phyloP scores from a whole-genome alignment of 2,888 invertebrate genomes.

The Cerastis leucographa region DNA sequence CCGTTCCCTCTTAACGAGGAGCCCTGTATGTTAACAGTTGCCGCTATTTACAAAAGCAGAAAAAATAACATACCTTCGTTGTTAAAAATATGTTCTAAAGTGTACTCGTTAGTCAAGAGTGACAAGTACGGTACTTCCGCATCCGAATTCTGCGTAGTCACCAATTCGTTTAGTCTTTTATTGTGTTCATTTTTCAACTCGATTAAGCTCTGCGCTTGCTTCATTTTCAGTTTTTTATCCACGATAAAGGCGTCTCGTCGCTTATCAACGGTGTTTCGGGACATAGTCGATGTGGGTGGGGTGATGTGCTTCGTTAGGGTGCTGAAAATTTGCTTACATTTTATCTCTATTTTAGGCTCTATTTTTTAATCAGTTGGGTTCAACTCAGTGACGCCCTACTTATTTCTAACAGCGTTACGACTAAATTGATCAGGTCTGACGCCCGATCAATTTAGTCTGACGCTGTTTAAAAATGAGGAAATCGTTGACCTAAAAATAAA shows the following conservation, averaged over 20 bases:
- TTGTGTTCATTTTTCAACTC: constrained; percentile 83
- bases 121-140: constrained; percentile 87
- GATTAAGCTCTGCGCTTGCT: constrained; percentile 82
- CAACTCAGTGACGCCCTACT: not conserved
- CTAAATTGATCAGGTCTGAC: not conserved
- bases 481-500: not conserved
- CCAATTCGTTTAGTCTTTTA: constrained; percentile 77
- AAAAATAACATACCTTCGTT: constrained; percentile 77
- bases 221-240: constrained; percentile 84
- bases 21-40: not conserved
- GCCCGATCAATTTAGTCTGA: not conserved
- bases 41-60: not conserved
- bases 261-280: constrained; percentile 79
- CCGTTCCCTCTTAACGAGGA: not conserved
- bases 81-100: constrained; percentile 83
- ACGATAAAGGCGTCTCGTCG: constrained; percentile 85
- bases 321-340: constrained; percentile 79
- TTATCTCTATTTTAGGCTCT: not conserved
- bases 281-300: constrained; percentile 88
- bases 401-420: not conserved
- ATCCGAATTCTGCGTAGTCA: constrained; percentile 84
- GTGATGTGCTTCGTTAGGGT: constrained; percentile 93
- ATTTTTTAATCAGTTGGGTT: not conserved
- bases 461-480: not conserved
- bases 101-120: constrained; percentile 82